Conservation (phyloP, 2,888 invertebrate genomes). For the Lymantria dispar region DNA sequence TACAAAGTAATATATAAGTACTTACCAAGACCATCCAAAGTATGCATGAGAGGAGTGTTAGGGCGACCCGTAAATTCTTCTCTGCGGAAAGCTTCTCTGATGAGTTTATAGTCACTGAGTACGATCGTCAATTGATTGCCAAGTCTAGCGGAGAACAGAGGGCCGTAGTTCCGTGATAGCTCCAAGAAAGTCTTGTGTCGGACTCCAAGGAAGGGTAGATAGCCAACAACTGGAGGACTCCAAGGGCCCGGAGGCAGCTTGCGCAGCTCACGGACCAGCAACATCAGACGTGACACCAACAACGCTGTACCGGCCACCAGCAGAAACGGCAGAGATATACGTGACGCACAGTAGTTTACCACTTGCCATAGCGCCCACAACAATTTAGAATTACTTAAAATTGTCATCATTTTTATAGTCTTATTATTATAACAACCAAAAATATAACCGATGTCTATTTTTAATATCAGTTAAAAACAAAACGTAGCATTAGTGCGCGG, state of each 20-base stretch:
- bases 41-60: constrained; percentile 91
- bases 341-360: constrained; percentile 67
- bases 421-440: constrained; percentile 35
- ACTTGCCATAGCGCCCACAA: constrained; percentile 79
- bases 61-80: constrained; percentile 95
- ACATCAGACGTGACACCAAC: constrained; percentile 71
- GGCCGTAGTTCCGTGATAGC: constrained; percentile 89
- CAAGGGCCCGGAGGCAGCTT: constrained; percentile 93
- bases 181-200: constrained; percentile 90
- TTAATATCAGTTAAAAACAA: constrained; percentile 41
- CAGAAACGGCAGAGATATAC: constrained; percentile 68
- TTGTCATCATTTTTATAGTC: constrained; percentile 59
- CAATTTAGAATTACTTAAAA: constrained; percentile 73
- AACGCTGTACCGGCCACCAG: constrained; percentile 72
- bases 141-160: constrained; percentile 90
- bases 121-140: constrained; percentile 93
- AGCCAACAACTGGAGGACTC: constrained; percentile 93
- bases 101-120: constrained; percentile 92
- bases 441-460: constrained; percentile 21
- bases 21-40: constrained; percentile 95
- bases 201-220: constrained; percentile 90
- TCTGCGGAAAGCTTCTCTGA: constrained; percentile 91
- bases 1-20: constrained; percentile 28
- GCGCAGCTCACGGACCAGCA: constrained; percentile 65
- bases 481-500: constrained; percentile 66